Conservation (phyloP, 2,113 vertebrate species). For the Erinaceus europaeus region DNA sequence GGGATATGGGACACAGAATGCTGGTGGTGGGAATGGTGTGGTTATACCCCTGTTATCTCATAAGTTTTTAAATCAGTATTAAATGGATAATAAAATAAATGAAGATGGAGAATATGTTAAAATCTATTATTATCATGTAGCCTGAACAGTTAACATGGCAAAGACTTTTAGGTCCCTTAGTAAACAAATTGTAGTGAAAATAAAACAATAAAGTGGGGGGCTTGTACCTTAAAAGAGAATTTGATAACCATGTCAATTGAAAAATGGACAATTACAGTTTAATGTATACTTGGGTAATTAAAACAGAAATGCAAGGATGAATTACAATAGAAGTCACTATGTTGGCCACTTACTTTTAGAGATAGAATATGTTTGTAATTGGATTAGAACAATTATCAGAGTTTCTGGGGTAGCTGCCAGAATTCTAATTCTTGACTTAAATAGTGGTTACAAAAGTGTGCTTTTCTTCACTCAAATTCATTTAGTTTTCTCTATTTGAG, state of each 20-base stretch:
- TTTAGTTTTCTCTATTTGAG: background rate
- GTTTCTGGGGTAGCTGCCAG: background rate
- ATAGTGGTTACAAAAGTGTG: background rate
- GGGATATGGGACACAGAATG: too few relatives aligned
- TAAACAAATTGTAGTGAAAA: background rate
- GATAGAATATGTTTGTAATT: background rate
- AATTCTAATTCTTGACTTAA: background rate
- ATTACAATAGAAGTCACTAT: background rate
- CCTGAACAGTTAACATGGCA: background rate
- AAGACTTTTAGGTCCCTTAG: background rate
- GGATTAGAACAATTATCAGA: background rate
- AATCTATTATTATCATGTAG: fast-evolving
- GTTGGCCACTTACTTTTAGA: background rate
- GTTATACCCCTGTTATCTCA: too few relatives aligned
- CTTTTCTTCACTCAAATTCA: background rate
- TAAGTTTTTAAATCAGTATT: too few relatives aligned
- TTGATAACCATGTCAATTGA: background rate
- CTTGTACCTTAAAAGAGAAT: background rate
- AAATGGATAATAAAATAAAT: too few relatives aligned
- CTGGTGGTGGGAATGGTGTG: too few relatives aligned
- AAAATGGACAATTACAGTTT: background rate
- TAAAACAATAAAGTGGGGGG: background rate
- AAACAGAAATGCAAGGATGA: background rate
- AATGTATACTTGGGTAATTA: background rate
- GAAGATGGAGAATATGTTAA: background rate